Evolutionary conservation across 92 coral and sea anemone genomes (phyloP), one percentile per base, ranked within the genome.

Genomic region (Zoanthus gigantus): DNA sequence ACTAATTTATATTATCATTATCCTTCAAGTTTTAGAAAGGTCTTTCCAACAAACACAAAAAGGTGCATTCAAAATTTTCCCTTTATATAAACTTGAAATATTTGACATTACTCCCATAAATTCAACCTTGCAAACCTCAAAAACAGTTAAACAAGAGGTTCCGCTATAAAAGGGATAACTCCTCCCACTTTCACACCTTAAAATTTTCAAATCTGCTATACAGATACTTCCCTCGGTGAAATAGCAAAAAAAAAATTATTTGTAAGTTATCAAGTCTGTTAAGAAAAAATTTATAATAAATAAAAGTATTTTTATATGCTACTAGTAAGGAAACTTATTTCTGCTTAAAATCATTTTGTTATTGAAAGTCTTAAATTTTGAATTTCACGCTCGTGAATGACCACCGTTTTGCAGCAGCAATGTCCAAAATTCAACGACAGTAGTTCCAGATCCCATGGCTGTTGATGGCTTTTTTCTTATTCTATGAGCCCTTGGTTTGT

Each of bases 391-490:
- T 68, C 73, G 17, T 13, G 73, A 68, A 68, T 42, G 29, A 68
- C 73, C 18, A 68, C 73, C 37, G 73, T 18, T 29, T 68, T 68
- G 37, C 73, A 7, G 73, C 73, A 68, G 73, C 73, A 23, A 60
- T 7, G 73, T 9, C 37, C 10, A 68, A 68, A 3, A 68, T 7
- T 18, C 73, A 14, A 68, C 74, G 74, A 69, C 31, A 69, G 74
- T 69, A 69, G 74, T 69, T 69, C 74, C 74, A 69, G 74, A 29
- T 69, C 74, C 74, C 74, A 10, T 69, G 74, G 3, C 71, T 65
- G 71, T 16, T 65, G 31, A 65, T 23, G 71, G 31, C 71, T 65
- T 65, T 23, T 65, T 65, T 67, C 72, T 69, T 69, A 31, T 69
- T 69, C 15, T 28, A 69, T 69, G 74, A 69, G 74, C 74, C 74